phyloP scores from a whole-genome alignment of 2,888 invertebrate genomes.

The Sesamia inferens region DNA sequence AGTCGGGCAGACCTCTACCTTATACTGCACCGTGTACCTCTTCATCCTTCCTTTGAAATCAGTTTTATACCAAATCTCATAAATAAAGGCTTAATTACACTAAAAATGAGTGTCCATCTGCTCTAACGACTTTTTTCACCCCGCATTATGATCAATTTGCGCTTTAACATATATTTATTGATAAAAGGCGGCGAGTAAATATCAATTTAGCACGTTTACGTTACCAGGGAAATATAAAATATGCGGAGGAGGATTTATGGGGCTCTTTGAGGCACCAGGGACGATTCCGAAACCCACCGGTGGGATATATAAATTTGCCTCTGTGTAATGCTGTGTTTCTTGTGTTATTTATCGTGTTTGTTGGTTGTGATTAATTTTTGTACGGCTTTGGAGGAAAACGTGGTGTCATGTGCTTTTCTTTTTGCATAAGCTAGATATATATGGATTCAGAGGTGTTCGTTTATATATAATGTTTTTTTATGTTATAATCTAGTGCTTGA shows the following conservation, averaged over 20 bases:
- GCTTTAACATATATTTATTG: conserved; percentile 70
- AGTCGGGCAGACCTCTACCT: no score
- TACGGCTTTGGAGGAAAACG: conserved; percentile 43
- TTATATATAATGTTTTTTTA: not conserved
- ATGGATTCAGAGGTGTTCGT: not conserved
- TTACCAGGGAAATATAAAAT: conserved; percentile 74
- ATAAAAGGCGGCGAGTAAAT: conserved; percentile 72
- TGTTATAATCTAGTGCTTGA: no score
- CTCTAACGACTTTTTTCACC: conserved; percentile 7
- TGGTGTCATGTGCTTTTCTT: conserved; percentile 49
- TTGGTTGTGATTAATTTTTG: conserved; percentile 58
- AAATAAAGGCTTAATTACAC: not conserved
- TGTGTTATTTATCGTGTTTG: conserved; percentile 63
- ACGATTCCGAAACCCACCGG: conserved; percentile 56
- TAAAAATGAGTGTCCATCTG: not conserved
- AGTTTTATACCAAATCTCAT: not conserved
- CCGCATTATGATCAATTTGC: conserved; percentile 61
- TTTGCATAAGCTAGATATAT: conserved; percentile 19
- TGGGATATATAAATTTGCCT: conserved; percentile 61
- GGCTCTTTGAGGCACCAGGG: conserved; percentile 51
- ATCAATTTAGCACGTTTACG: conserved; percentile 76
- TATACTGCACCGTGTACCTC: no score
- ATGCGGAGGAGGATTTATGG: conserved; percentile 67
- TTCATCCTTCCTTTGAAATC: not conserved
- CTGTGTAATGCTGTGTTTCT: conserved; percentile 62